Percentiles rank a stretch among this genome's conserved stretches.
phyloP scores from a whole-genome alignment of 1,140 invertebrate species.

The Temnothorax longispinosus region DNA sequence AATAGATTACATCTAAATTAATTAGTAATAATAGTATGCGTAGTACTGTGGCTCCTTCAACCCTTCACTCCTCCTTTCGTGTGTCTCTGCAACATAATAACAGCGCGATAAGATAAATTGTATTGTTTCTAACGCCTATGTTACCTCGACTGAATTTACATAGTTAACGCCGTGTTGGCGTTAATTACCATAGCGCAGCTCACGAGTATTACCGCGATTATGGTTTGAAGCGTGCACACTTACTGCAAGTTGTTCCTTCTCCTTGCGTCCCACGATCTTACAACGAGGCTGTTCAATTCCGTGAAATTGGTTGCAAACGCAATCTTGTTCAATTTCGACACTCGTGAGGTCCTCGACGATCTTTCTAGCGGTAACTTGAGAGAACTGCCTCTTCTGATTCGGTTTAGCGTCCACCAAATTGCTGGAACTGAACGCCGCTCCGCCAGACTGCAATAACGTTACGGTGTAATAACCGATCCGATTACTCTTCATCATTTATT shows the following conservation, averaged over 20 bases:
- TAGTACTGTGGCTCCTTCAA: constrained; percentile 68
- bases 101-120: not conserved
- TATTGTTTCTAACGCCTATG: not conserved
- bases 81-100: constrained; percentile 77
- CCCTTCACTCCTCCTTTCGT: constrained; percentile 74
- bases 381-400: constrained; percentile 87
- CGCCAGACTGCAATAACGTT: constrained; percentile 84
- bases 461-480: not conserved
- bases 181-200: not conserved
- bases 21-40: constrained; percentile 72
- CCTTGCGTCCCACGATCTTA: constrained; percentile 83
- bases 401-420: constrained; percentile 86
- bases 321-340: constrained; percentile 84
- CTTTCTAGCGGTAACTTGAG: constrained; percentile 85
- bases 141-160: not conserved
- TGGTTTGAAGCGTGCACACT: constrained; percentile 28
- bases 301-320: constrained; percentile 84
- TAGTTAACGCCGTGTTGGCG: not conserved
- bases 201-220: not conserved
- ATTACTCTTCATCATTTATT: not conserved
- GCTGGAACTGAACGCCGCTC: constrained; percentile 86
- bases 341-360: constrained; percentile 84
- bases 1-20: constrained; percentile 81
- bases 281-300: constrained; percentile 81
- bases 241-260: constrained; percentile 78